A percentile compares a stretch with the other conserved stretches of the same genome.
phyloP scores from a whole-genome alignment of 1,140 invertebrate genomes.

The Doryteuthis pealeii region DNA sequence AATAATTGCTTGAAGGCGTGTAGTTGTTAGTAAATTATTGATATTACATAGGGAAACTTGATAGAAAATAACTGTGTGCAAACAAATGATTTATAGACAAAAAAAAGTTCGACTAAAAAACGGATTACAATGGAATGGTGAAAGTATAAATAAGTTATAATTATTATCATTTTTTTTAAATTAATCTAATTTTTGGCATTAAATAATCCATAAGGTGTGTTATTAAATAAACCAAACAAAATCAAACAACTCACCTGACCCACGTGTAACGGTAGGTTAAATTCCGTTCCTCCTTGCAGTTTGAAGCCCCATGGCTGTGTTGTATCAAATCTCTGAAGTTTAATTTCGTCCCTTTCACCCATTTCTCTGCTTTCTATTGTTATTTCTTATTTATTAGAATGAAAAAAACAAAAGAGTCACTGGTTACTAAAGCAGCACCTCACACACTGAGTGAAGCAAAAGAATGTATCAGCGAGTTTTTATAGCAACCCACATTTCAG shows the following conservation, averaged over 20 bases:
- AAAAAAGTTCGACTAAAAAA: too few relatives aligned
- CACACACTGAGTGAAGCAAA: neutral
- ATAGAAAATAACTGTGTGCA: too few relatives aligned
- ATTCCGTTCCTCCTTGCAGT: constrained; percentile 91
- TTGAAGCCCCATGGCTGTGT: constrained; percentile 88
- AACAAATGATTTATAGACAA: too few relatives aligned
- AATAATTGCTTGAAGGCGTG: too few relatives aligned
- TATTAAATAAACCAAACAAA: too few relatives aligned
- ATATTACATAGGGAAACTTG: too few relatives aligned
- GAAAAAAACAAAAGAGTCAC: neutral
- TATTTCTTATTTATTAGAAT: neutral
- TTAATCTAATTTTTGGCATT: too few relatives aligned
- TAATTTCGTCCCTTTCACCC: constrained; percentile 32
- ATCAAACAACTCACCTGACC: constrained; percentile 84
- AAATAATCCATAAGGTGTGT: too few relatives aligned
- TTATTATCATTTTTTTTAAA: too few relatives aligned
- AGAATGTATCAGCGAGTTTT: neutral
- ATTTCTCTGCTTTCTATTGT: constrained; percentile 24
- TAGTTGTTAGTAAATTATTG: too few relatives aligned
- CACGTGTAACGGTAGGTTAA: constrained; percentile 83
- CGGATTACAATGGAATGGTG: too few relatives aligned
- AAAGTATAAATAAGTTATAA: too few relatives aligned
- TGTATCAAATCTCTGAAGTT: constrained; percentile 64
- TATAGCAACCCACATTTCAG: neutral
- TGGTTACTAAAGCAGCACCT: neutral